Percentiles rank a stretch among this genome's conserved stretches.
These are phyloP conservation scores for Amphipoea oculea DNA, from an alignment of 2,888 invertebrate genomes.

Conservation along the genomic window DNA sequence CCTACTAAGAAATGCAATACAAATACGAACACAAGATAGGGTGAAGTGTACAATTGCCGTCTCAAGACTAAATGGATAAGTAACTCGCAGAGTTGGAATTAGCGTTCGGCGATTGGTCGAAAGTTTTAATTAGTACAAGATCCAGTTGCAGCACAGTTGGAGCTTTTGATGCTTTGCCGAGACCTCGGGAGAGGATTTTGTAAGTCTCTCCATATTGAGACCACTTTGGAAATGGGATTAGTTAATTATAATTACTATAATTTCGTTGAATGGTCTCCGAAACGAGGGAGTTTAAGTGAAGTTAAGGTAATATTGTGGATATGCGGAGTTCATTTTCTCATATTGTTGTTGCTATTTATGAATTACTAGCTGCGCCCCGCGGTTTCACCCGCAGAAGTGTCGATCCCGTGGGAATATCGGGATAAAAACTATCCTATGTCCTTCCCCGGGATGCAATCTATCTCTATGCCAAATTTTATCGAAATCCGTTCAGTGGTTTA, in stretches of 20 bases:
- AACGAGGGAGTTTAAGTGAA: conserved; percentile 5
- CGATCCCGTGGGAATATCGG: too few species aligned
- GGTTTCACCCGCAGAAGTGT: too few species aligned
- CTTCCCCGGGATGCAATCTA: too few species aligned
- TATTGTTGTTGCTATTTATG: background rate
- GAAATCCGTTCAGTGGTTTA: too few species aligned
- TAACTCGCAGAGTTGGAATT: conserved; percentile 64
- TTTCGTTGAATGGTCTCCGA: conserved; percentile 34
- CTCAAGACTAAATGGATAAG: conserved; percentile 63
- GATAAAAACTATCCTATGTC: too few species aligned
- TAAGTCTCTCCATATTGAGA: conserved; percentile 52
- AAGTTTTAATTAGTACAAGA: conserved; percentile 73
- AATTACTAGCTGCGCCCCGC: too few species aligned
- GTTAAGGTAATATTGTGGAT: background rate
- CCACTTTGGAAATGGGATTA: conserved; percentile 43
- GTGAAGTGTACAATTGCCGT: conserved; percentile 61
- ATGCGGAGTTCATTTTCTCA: background rate
- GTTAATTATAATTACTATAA: conserved; percentile 56
- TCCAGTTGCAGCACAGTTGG: conserved; percentile 66
- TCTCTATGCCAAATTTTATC: too few species aligned
- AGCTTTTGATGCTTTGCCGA: conserved; percentile 60
- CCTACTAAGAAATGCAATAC: conserved; percentile 42
- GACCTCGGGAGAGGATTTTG: conserved; percentile 48
- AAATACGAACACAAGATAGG: conserved; percentile 46
- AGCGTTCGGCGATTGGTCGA: conserved; percentile 68